Percentiles rank a stretch among this genome's conserved stretches.
These are phyloP conservation scores for Sarcophaga variegata DNA, from an alignment of 2,888 invertebrate species.

Conservation along the genomic window DNA sequence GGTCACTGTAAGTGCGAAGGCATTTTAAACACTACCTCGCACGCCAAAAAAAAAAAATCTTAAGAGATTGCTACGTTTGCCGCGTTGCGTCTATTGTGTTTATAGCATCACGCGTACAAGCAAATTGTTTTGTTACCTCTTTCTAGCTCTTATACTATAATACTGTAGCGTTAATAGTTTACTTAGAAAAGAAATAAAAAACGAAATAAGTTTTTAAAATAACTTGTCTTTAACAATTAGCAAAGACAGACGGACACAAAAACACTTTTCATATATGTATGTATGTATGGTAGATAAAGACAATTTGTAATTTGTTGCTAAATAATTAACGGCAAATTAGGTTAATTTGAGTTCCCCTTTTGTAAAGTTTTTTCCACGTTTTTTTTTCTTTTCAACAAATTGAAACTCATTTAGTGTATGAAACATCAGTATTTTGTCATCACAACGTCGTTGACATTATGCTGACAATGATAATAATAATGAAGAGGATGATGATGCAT, in stretches of 20 bases:
- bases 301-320: constrained; percentile 26
- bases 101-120: too few relatives aligned
- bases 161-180: too few relatives aligned
- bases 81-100: too few relatives aligned
- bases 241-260: constrained; percentile 6
- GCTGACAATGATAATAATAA: not conserved
- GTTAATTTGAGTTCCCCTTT: constrained; percentile 59
- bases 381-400: constrained; percentile 26
- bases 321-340: constrained; percentile 53
- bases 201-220: constrained; percentile 9
- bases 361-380: constrained; percentile 10
- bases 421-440: constrained; percentile 9
- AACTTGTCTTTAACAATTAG: constrained; percentile 17
- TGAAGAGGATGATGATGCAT: not conserved
- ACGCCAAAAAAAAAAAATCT: too few relatives aligned
- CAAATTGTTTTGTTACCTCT: too few relatives aligned
- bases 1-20: too few relatives aligned
- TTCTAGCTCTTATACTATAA: too few relatives aligned
- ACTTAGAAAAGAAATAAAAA: not conserved
- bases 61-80: too few relatives aligned
- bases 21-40: too few relatives aligned
- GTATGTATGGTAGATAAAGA: not conserved
- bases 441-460: not conserved
- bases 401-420: constrained; percentile 38
- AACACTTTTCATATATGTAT: not conserved